A percentile compares a stretch with the other conserved stretches of the same genome.
These are phyloP conservation scores for Psittacula echo DNA, from an alignment of 2,797 vertebrate genomes.

Conservation along the genomic window DNA sequence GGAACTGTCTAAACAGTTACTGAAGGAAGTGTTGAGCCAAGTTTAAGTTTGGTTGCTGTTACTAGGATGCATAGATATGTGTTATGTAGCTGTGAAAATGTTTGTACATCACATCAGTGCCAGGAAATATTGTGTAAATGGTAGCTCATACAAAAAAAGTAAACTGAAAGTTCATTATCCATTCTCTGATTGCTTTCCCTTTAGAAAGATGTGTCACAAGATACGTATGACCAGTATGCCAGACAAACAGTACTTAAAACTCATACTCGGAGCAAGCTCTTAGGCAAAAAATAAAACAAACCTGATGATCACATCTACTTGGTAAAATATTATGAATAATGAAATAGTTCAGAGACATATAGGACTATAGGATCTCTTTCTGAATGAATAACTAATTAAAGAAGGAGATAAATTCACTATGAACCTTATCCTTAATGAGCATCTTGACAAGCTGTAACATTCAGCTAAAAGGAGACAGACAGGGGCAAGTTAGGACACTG, in stretches of 20 bases:
- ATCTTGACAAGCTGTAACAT: neutral
- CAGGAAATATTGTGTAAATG: neutral
- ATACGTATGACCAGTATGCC: conserved; percentile 1
- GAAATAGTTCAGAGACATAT: conserved; percentile 10
- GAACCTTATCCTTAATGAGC: conserved; percentile 18
- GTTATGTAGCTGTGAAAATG: neutral
- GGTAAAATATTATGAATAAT: conserved; percentile 56
- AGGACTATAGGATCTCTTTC: neutral
- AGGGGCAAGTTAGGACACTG: conserved; percentile 20
- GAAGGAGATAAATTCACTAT: conserved; percentile 25
- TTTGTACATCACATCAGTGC: neutral
- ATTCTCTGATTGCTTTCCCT: neutral
- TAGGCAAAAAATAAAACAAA: neutral
- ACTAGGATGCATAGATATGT: neutral
- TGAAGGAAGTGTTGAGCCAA: neutral
- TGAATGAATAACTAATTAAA: conserved; percentile 58
- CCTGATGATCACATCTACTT: neutral
- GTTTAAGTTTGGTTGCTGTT: neutral
- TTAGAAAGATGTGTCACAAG: neutral
- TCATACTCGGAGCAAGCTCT: neutral
- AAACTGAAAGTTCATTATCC: conserved; percentile 29
- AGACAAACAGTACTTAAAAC: conserved; percentile 26
- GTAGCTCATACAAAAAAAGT: neutral
- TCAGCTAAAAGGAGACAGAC: conserved; percentile 4
- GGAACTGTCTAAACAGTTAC: neutral